Conservation (phyloP, 2,113 vertebrate genomes). For the Deroptyus accipitrinus region DNA sequence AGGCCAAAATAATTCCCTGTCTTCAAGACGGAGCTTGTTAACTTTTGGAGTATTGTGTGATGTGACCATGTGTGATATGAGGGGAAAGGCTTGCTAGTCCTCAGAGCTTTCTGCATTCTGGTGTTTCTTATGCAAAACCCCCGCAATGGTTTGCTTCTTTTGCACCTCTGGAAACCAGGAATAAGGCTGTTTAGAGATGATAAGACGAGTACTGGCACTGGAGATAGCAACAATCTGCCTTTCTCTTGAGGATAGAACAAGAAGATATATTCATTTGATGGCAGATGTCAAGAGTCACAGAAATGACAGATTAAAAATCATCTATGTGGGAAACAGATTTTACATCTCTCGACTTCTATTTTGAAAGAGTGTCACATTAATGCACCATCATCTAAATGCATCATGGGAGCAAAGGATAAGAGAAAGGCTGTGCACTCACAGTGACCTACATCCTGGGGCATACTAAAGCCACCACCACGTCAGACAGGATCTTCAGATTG, state of each 20-base stretch:
- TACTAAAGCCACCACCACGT: conserved; percentile 2
- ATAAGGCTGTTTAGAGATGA: neutral
- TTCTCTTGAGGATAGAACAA: neutral
- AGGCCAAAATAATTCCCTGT: neutral
- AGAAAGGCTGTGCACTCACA: conserved; percentile 6
- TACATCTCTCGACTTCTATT: conserved; percentile 19
- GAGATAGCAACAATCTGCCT: neutral
- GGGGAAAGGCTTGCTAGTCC: neutral
- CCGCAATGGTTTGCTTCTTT: neutral
- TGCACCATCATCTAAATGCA: conserved; percentile 36
- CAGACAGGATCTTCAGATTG: conserved; percentile 30
- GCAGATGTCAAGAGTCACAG: conserved; percentile 40
- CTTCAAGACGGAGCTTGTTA: neutral
- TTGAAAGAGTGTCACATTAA: conserved; percentile 41
- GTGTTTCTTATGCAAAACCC: neutral
- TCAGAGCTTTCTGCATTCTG: neutral
- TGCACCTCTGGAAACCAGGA: conserved; percentile 15
- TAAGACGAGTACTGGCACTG: conserved; percentile 1
- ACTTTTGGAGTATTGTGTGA: neutral
- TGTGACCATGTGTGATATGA: neutral
- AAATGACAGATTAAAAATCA: conserved; percentile 53
- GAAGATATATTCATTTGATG: neutral
- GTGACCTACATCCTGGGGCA: conserved; percentile 59
- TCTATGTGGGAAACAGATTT: conserved; percentile 42
- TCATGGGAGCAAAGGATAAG: conserved; percentile 21